Percentiles rank a stretch among this genome's conserved stretches.
These are phyloP conservation scores for Anguilla pacifica DNA, from an alignment of 2,797 vertebrate genomes.

Conservation along the genomic window DNA sequence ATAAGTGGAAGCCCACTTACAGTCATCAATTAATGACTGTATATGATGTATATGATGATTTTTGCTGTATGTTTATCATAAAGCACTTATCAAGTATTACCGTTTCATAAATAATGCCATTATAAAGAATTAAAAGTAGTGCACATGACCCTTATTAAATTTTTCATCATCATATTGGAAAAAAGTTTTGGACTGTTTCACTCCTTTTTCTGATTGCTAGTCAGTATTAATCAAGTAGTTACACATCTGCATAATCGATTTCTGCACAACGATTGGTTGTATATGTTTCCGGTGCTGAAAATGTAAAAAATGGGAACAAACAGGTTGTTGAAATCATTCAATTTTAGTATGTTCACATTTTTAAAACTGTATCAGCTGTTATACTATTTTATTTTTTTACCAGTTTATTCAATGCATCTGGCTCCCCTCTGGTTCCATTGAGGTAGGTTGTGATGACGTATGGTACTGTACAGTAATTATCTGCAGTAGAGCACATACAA, in stretches of 20 bases:
- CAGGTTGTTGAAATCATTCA: no score
- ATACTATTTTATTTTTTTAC: background rate
- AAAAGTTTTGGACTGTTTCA: background rate
- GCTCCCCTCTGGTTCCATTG: background rate
- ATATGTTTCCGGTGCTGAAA: no score
- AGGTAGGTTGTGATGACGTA: background rate
- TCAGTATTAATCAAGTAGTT: background rate
- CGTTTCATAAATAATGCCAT: background rate
- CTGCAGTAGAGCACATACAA: background rate
- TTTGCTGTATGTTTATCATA: background rate
- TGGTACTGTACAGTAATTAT: background rate
- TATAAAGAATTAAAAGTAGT: background rate
- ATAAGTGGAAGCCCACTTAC: background rate
- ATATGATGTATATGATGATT: background rate
- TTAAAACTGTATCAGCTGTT: background rate
- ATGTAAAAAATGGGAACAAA: no score
- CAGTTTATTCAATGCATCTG: background rate
- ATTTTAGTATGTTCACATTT: no score
- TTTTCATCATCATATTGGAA: background rate
- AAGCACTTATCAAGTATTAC: background rate
- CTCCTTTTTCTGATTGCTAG: background rate
- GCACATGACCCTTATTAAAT: background rate
- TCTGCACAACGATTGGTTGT: background rate
- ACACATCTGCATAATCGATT: background rate
- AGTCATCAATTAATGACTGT: background rate